phyloP scores from a whole-genome alignment of 2,113 vertebrate species.

The Heterotis niloticus region DNA sequence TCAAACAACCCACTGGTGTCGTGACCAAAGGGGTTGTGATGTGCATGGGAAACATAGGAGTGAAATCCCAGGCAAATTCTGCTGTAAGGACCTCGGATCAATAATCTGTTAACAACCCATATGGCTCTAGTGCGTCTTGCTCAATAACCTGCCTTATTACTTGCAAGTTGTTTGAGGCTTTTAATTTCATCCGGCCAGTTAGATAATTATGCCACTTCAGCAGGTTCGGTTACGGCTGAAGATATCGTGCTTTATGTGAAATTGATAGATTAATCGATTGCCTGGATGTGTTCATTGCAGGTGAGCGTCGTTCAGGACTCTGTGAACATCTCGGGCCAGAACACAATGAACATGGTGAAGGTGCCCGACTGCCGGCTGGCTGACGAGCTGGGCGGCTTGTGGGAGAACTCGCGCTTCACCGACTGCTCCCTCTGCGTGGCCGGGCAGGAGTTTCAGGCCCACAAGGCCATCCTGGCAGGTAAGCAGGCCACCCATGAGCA shows the following conservation, averaged over 20 bases:
- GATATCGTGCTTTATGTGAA: not conserved
- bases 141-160: not conserved
- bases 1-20: not conserved
- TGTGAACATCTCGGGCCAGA: slow-evolving; percentile 85
- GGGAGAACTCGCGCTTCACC: slow-evolving; percentile 86
- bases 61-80: no score
- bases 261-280: not conserved
- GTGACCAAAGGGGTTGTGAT: not conserved
- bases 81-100: not conserved
- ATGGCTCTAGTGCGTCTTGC: not conserved
- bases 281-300: slow-evolving; percentile 49
- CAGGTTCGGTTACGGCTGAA: not conserved
- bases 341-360: slow-evolving; percentile 88
- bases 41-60: no score
- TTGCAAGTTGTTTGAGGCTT: not conserved
- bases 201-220: not conserved
- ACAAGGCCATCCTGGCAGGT: slow-evolving; percentile 91
- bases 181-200: not conserved
- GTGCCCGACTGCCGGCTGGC: slow-evolving; percentile 85
- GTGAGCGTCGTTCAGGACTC: slow-evolving; percentile 91
- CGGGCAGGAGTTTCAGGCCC: slow-evolving; percentile 85
- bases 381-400: slow-evolving; percentile 82
- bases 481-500: not conserved
- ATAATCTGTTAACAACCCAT: not conserved
- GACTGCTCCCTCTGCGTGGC: slow-evolving; percentile 85